A percentile compares a stretch with the other conserved stretches of the same genome.
These are phyloP conservation scores for Ormyrus thymus DNA, from an alignment of 2,888 invertebrate species.

Conservation along the genomic window DNA sequence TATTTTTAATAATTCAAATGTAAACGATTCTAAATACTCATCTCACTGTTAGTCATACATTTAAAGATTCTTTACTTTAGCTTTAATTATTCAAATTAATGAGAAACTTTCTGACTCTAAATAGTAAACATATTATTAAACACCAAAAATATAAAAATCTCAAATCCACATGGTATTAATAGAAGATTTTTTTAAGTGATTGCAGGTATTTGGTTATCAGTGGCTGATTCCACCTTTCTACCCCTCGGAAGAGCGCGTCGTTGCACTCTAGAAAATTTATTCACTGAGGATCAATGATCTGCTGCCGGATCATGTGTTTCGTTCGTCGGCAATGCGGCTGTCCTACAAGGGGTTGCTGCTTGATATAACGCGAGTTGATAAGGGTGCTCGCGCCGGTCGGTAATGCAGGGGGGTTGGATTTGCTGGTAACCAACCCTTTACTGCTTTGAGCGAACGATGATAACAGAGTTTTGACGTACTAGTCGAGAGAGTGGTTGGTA, in stretches of 20 bases:
- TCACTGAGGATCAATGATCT: slow-evolving; percentile 34
- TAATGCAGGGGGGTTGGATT: slow-evolving; percentile 55
- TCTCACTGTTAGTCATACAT: too few species aligned
- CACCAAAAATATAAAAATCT: too few species aligned
- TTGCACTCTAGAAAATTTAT: slow-evolving; percentile 10
- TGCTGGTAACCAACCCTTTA: slow-evolving; percentile 37
- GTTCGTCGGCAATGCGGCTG: slow-evolving; percentile 37
- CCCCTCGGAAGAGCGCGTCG: background rate
- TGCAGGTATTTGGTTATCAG: slow-evolving; percentile 28
- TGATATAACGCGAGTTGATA: slow-evolving; percentile 17
- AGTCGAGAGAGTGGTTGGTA: background rate
- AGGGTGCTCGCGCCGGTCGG: slow-evolving; percentile 35
- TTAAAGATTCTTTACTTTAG: too few species aligned
- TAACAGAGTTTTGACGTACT: background rate
- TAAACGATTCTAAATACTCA: too few species aligned
- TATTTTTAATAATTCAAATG: too few species aligned
- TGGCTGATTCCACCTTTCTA: slow-evolving; percentile 10
- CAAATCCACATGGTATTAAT: background rate
- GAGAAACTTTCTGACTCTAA: too few species aligned
- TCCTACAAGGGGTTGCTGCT: slow-evolving; percentile 1
- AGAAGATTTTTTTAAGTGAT: background rate
- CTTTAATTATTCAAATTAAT: too few species aligned
- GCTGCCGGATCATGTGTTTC: background rate
- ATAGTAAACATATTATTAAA: too few species aligned
- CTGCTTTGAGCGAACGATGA: background rate